These are phyloP conservation scores for Coilia nasus DNA, from an alignment of 2,797 vertebrate genomes.

Conservation along the genomic window DNA sequence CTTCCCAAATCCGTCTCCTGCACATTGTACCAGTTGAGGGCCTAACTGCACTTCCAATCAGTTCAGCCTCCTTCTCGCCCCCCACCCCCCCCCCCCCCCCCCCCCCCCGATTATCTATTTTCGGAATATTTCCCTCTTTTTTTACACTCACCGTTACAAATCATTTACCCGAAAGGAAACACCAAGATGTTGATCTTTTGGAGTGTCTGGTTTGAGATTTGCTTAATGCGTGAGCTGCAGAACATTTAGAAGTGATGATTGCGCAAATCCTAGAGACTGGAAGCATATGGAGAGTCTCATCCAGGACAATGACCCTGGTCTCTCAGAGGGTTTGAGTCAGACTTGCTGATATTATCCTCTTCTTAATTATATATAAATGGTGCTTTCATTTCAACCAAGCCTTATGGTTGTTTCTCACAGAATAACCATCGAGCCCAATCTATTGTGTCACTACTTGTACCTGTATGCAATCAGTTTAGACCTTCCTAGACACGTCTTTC, in stretches of 20 bases:
- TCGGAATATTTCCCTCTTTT: constrained; percentile 30
- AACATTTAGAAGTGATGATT: not conserved
- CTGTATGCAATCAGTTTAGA: not conserved
- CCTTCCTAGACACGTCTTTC: not conserved
- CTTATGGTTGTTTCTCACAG: constrained; percentile 48
- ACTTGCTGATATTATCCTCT: constrained; percentile 13
- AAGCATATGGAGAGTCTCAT: not conserved
- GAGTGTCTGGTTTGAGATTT: not conserved
- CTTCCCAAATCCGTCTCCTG: not conserved
- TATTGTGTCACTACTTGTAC: not conserved
- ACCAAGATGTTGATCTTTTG: not conserved
- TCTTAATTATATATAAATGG: constrained; percentile 32
- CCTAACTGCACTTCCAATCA: not conserved
- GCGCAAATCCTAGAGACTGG: not conserved
- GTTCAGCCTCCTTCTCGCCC: not conserved
- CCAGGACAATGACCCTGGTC: not conserved
- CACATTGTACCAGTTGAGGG: constrained; percentile 2
- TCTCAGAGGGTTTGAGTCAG: not conserved
- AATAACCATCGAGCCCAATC: constrained; percentile 31
- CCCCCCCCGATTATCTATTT: not conserved
- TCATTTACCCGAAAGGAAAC: not conserved
- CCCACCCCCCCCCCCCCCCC: not conserved
- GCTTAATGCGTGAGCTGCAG: not conserved
- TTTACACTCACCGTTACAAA: not conserved
- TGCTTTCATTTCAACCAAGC: constrained; percentile 55